Evolutionary conservation across 2,888 invertebrate genomes (phyloP).

Genomic region (Anagyrus pseudococci): DNA sequence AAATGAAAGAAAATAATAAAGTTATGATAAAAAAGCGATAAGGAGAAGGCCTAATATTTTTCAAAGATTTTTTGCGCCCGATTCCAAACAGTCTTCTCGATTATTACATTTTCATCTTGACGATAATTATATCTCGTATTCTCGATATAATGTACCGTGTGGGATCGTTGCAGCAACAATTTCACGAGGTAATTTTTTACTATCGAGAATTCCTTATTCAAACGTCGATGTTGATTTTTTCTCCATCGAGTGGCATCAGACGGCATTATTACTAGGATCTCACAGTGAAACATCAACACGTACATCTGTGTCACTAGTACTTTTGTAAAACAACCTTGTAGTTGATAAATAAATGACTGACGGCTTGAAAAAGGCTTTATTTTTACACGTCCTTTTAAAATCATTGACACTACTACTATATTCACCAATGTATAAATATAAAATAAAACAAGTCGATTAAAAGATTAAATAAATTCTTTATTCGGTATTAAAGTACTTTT

Average conservation of each 20-base stretch:
- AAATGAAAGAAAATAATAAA: constrained; percentile 10
- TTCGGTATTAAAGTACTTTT: too few relatives aligned
- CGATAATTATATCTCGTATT: constrained; percentile 1
- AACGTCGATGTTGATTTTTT: too few relatives aligned
- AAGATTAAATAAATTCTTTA: too few relatives aligned
- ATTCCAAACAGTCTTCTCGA: constrained; percentile 2
- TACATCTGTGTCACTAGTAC: constrained; percentile 35
- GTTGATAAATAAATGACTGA: constrained; percentile 34
- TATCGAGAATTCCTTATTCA: too few relatives aligned
- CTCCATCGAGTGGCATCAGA: constrained; percentile 15
- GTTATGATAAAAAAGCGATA: constrained; percentile 7
- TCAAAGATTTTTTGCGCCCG: constrained; percentile 18
- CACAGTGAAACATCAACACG: constrained; percentile 19
- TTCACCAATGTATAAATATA: too few relatives aligned
- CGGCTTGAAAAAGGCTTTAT: constrained; percentile 17
- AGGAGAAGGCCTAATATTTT: constrained; percentile 32
- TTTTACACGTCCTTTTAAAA: too few relatives aligned
- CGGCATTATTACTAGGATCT: constrained; percentile 21
- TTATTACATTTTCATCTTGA: not conserved
- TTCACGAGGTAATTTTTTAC: too few relatives aligned
- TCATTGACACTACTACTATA: too few relatives aligned
- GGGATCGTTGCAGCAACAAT: too few relatives aligned
- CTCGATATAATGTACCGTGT: constrained; percentile 1
- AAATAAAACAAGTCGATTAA: too few relatives aligned
- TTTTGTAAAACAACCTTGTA: constrained; percentile 38